Evolutionary conservation across 2,888 invertebrate genomes (phyloP), one percentile per base, ranked within the genome.

Genomic region (Sarcophaga carnaria): DNA sequence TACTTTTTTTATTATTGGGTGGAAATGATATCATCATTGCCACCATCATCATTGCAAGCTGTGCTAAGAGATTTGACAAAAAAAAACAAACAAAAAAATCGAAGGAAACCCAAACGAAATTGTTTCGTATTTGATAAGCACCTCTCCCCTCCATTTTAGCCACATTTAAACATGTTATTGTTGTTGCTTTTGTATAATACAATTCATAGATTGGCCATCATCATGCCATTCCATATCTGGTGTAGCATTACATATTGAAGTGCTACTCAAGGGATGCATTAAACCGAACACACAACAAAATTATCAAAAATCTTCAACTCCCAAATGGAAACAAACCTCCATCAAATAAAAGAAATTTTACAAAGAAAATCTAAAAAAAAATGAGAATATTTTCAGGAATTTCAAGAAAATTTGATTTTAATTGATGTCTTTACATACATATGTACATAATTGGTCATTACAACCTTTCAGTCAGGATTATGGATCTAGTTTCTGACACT

Each of bases 231-330:
- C 17, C 76, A 49, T 45, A 54, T 54, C 3, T 54, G 17, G 66
- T 54, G 22, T 76, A 63, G 76, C 17, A 11, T 22, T 64, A 59
- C 12, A 45, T 6, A 54, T 54, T 20, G 77, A 80, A 82, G 71
- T 83, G 70, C 80, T 76, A 66, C 83, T 75, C 81, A 45, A 71
- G 86, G 83, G 86, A 87, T 79, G 80, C 79, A 84, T 84, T 83
- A 79, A 84, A 79, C 74, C 17, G 54, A 47, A 64, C 70, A 27
- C 60, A 60, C 54, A 27, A 60, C 12, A 62, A 4, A n/a, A 60
- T 25, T 25, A 25, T 6, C 3, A 59, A 79, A 83, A 79, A 63
- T 49, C 22, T 12, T 17, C 37, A 69, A 47, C 22, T 45, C 6
- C n/a, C 11, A n/a, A 70, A 67, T 67, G 59, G 27, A 4, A 78